Conservation (phyloP, 2,797 vertebrate species). For the Mus spretus region DNA sequence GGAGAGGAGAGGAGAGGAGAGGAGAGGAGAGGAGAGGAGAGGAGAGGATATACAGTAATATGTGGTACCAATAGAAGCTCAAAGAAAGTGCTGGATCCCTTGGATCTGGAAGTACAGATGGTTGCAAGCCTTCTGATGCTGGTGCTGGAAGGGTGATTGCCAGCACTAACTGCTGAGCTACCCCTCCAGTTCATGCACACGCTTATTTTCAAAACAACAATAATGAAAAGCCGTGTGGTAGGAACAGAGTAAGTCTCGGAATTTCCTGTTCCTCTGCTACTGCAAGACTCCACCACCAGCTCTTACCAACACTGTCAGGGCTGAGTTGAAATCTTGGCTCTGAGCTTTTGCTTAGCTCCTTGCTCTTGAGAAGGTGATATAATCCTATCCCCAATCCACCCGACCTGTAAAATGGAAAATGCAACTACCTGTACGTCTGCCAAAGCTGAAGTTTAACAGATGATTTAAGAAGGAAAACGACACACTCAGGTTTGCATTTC, state of each 20-base stretch:
- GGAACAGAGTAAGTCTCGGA: not conserved
- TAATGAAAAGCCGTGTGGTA: not conserved
- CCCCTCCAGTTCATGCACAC: no score
- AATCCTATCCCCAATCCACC: not conserved
- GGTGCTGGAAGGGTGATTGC: not conserved
- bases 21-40: not conserved
- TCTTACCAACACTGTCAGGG: not conserved
- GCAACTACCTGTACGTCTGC: not conserved
- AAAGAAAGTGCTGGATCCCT: no score
- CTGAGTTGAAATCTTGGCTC: not conserved
- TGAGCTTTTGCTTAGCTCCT: not conserved
- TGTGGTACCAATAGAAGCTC: not conserved
- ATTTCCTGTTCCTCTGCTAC: not conserved
- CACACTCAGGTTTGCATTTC: not conserved
- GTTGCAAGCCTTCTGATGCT: not conserved
- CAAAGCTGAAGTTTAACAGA: slow-evolving; percentile 31
- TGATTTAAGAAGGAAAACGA: not conserved
- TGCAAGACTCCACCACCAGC: not conserved
- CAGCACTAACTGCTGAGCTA: not conserved
- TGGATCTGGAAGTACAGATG: not conserved
- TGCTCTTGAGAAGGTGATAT: not conserved
- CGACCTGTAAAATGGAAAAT: slow-evolving; percentile 1
- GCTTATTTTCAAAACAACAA: not conserved
- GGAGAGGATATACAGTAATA: not conserved
- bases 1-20: not conserved